Evolutionary conservation across 2,113 vertebrate species (phyloP), one percentile per base, ranked within the genome.

Genomic region (Catagonus wagneri): DNA sequence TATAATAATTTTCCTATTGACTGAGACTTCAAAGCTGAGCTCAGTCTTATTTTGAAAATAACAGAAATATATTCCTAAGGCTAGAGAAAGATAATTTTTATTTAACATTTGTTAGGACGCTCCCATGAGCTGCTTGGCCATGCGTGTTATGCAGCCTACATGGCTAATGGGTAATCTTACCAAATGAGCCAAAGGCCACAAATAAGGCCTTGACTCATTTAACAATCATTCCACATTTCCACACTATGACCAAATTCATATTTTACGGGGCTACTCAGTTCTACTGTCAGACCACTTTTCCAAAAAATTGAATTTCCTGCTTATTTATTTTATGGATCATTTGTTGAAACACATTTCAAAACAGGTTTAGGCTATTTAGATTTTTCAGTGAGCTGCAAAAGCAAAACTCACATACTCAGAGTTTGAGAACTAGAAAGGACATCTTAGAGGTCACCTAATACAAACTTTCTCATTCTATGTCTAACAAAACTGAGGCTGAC

Each of bases 291-390:
- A 93, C 92, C 94, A 95, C 96, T 97, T 98, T 98, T 97, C 97
- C 95, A 97, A 98, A 98, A 97, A 97, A 97, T 96, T 97, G 93
- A 96, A 97, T 96, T 97, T 96, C 95, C 96, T 95, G 95, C 95
- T 97, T 97, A 97, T 97, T 97, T 97, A 94, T 96, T 97, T 97
- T 97, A 97, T 96, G 97, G 97, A 83, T 95, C 94, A 98, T 97
- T 97, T 97, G 93, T 97, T 95, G 85, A 97, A 94, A 95, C 9
- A 88, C 93, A 97, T 96, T 98, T 97, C 95, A 97, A 97, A 98
- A 96, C 96, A 97, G 60, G 90, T 97, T 97, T 96, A 89, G 97
- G 72, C 85, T 96, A 96, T 93, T 98, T 97, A 97, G 96, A 95
- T 96, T 96, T 97, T 97, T 95, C 96, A 95, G 84, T 95, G 96